Evolutionary conservation across 2,888 invertebrate genomes (phyloP).

Genomic region (Tinea trinotella): DNA sequence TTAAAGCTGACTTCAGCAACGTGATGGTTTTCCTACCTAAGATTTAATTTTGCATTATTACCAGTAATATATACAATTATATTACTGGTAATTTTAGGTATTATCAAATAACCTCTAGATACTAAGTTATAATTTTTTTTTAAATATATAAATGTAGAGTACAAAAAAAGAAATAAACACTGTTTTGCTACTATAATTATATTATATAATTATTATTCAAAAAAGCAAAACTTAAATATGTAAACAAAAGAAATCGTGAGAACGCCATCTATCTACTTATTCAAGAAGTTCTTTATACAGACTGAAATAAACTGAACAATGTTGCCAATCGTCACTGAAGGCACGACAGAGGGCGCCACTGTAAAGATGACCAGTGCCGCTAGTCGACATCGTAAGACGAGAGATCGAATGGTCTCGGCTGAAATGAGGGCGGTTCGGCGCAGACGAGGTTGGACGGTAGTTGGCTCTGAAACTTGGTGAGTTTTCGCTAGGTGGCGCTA

Average conservation of each 20-base stretch:
- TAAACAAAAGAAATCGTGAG: background rate
- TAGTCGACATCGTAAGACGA: conserved; percentile 48
- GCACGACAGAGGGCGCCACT: conserved; percentile 55
- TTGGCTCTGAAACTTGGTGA: conserved; percentile 82
- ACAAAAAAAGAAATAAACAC: no score
- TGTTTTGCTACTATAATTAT: conserved; percentile 1
- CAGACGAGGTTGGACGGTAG: conserved; percentile 82
- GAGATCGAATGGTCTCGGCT: conserved; percentile 58
- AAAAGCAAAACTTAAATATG: background rate
- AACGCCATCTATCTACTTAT: conserved; percentile 8
- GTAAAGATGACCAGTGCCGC: conserved; percentile 35
- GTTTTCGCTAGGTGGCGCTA: conserved; percentile 50
- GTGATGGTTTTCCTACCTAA: background rate
- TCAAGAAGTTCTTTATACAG: background rate
- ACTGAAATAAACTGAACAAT: conserved; percentile 28
- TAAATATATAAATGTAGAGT: no score
- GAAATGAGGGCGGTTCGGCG: conserved; percentile 69
- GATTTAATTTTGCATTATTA: background rate
- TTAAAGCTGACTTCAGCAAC: background rate
- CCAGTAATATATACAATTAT: no score
- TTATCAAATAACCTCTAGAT: no score
- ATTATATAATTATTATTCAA: no score
- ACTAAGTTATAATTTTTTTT: no score
- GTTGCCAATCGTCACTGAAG: conserved; percentile 51
- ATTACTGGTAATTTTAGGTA: no score